Base-by-base conservation (phyloP, 2,113 vertebrate genomes). In the Hippolais icterina region DNA sequence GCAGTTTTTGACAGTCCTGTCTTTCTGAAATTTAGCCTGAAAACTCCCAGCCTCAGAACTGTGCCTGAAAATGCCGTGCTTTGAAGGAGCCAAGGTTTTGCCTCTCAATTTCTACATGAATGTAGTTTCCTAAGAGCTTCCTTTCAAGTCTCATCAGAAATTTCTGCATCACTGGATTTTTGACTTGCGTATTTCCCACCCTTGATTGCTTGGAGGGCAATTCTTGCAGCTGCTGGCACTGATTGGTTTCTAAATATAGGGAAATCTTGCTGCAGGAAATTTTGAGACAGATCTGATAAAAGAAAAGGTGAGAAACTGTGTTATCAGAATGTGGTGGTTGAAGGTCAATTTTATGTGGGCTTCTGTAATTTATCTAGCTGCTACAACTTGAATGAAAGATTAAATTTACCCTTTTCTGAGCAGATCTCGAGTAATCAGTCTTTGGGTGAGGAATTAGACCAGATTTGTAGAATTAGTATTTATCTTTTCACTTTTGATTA, bases 181-280 rank as follows among this genome's bases (percentile, higher is more conserved):
- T 87, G 42, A 81, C 57, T 79, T 84, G 35, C 0, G 0, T 41
- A 22, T 84, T 96, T 95, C 81, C 81, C 54, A 82, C 74, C 49
- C n/a, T 87, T 91, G 88, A 81, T 91, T 83, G 84, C 81, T 79
- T 89, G 59, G 84, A 96, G 84, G 89, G 70, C 61, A 91, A 68
- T 87, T 94, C 81, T 60, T 91, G 70, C 80, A 91, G 89, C 77
- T 91, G 49, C 81, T 89, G 81, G 61, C 84, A 85, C 91, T 87
- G 93, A 87, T 79, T 87, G 89, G 77, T 91, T 95, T 96, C 93
- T 97, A 96, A 96, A 91, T 89, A 91, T 89, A 96, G 70, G 91
- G 81, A 96, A 87, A 92, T 93, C 61, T 64, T 84, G 44, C 87
- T 93, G 69, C 60, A 64, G 83, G 61, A 91, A 75, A 41, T 93